These are phyloP conservation scores for Coenobita brevimanus DNA, from an alignment of 1,140 invertebrate genomes.

Conservation along the genomic window DNA sequence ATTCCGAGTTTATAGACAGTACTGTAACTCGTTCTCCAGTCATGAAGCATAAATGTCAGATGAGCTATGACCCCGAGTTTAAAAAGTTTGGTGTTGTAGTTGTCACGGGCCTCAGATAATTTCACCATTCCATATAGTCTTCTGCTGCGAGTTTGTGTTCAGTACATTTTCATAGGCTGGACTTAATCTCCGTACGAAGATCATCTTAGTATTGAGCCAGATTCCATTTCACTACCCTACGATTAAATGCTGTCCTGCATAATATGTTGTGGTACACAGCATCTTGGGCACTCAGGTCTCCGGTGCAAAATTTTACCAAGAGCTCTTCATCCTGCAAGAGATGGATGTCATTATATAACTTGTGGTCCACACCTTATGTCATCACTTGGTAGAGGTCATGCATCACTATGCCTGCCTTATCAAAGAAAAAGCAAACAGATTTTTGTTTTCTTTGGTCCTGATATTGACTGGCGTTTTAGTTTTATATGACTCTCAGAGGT, in stretches of 20 bases:
- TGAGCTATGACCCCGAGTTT: no score
- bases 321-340: constrained; percentile 6
- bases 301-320: neutral
- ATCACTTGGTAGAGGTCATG: constrained; percentile 16
- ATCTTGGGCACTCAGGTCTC: neutral
- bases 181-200: no score
- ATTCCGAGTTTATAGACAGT: no score
- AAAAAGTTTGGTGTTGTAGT: no score
- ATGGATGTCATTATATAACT: constrained; percentile 23
- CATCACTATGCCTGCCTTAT: constrained; percentile 13
- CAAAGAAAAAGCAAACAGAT: constrained; percentile 16
- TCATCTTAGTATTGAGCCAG: no score
- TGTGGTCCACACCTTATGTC: constrained; percentile 7
- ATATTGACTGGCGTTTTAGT: constrained; percentile 3
- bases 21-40: no score
- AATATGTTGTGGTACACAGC: constrained; percentile 2
- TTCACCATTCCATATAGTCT: no score
- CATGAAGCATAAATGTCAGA: no score
- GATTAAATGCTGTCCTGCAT: constrained; percentile 14
- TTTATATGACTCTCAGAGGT: no score
- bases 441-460: constrained; percentile 8
- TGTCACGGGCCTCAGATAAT: no score
- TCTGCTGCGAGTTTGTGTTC: no score
- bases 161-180: neutral
- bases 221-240: neutral